Evolutionary conservation across 1,140 invertebrate species (phyloP), one percentile per base, ranked within the genome.

Genomic region (Zaprionus capensis): DNA sequence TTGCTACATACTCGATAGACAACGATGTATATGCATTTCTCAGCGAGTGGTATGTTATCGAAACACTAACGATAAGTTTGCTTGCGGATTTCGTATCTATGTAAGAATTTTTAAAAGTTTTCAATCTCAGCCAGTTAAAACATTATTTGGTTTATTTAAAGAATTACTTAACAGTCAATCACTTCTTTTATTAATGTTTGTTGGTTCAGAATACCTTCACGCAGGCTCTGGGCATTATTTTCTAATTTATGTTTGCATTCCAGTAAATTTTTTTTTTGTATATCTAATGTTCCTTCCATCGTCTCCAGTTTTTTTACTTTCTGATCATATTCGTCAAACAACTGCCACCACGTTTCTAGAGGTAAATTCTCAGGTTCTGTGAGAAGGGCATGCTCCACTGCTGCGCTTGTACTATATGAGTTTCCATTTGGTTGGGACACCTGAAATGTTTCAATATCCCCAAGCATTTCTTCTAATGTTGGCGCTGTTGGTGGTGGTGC

Each of bases 401-500:
- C 85, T 5, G 56, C 55, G 14, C 38, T 74, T 9, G 36, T 82
- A 9, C 20, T 55, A 20, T 14, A 20, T 1, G 17, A 69, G 22
- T 9, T 44, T 17, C 36, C 58, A 7, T 62, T 26, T 2, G 63
- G 36, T 28, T 80, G 79, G 7, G 56, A 7, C 17, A 82, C 71
- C 34, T 88, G 66, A 57, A 91, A 91, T 31, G 91, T 84, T 62
- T 91, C 81, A 61, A 92, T 57, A 46, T 92, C 91, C 20, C 70
- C 68, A 9, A 91, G 41, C 41, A 92, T 76, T 56, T 92, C 86
- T 1, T 85, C 91, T 6, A 88, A 31, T 12, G 69, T 80, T 6
- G 91, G 91, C 1, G 91, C 75, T 36, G 70, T 26, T 1, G 91
- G 91, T 9, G 83, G 83, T 5, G 86, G 80, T 17, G 78, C 76